Percentiles rank a stretch among this genome's conserved stretches.
These are phyloP conservation scores for Cryptops parisi DNA, from an alignment of 2,888 invertebrate genomes.

Conservation along the genomic window DNA sequence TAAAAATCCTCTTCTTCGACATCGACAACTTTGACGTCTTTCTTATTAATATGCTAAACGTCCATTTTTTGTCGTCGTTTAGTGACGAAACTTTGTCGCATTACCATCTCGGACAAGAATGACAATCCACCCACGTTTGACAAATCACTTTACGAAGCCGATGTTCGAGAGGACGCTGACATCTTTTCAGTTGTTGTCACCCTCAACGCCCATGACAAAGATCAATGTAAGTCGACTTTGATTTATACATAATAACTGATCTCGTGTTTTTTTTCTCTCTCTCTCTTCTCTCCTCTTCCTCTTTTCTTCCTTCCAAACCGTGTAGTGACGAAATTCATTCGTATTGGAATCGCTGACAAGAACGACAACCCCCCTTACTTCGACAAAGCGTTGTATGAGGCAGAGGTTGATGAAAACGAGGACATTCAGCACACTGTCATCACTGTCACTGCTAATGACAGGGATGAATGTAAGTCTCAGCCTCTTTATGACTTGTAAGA, in stretches of 20 bases:
- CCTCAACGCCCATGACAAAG: constrained; percentile 15
- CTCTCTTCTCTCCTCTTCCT: constrained; percentile 10
- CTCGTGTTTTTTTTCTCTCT: constrained; percentile 13
- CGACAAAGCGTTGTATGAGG: constrained; percentile 90
- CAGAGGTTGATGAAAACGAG: constrained; percentile 95
- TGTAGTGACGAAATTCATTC: constrained; percentile 96
- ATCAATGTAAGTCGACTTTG: constrained; percentile 17
- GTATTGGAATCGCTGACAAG: constrained; percentile 96
- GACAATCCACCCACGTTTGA: constrained; percentile 29
- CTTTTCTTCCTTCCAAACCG: too few species aligned
- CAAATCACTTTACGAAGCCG: constrained; percentile 28
- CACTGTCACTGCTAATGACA: constrained; percentile 97
- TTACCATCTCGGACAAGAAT: constrained; percentile 21
- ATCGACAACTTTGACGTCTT: too few species aligned
- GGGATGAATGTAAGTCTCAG: constrained; percentile 96
- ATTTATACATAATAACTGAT: constrained; percentile 1
- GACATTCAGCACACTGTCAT: constrained; percentile 93
- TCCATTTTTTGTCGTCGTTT: not conserved
- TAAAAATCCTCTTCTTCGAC: too few species aligned
- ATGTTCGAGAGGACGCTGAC: constrained; percentile 26
- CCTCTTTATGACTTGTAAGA: too few species aligned
- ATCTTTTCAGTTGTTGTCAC: constrained; percentile 16
- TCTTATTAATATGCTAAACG: too few species aligned
- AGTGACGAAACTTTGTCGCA: constrained; percentile 17
- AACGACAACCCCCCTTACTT: constrained; percentile 99